phyloP scores from a whole-genome alignment of 2,113 vertebrate species.

The Orientallactaga bullata region DNA sequence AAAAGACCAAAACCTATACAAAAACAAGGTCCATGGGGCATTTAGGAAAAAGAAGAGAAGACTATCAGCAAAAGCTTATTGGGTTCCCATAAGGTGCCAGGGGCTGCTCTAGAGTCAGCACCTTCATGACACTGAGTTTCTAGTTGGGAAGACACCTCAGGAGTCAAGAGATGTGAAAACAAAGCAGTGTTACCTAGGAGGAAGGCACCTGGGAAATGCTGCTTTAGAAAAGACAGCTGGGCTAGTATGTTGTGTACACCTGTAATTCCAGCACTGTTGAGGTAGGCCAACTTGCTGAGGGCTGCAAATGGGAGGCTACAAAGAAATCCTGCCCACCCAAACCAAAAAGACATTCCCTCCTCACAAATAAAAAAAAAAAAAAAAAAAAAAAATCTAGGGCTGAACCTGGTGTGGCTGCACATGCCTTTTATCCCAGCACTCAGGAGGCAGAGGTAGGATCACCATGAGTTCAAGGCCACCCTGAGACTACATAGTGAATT shows the following conservation, averaged over 20 bases:
- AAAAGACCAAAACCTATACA: too few species aligned
- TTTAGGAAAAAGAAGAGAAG: neutral
- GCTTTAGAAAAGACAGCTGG: neutral
- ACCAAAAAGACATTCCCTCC: too few species aligned
- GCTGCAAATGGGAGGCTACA: too few species aligned
- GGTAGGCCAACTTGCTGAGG: too few species aligned
- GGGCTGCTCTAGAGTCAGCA: constrained; percentile 5
- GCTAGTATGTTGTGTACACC: neutral
- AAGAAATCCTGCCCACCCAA: too few species aligned
- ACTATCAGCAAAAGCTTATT: constrained; percentile 9
- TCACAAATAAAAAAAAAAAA: too few species aligned
- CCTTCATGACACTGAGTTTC: too few species aligned
- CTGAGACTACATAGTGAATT: too few species aligned
- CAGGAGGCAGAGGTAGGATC: neutral
- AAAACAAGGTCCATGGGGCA: too few species aligned
- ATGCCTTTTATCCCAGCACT: neutral
- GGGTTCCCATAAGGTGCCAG: neutral
- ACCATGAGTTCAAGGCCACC: too few species aligned
- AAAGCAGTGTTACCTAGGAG: neutral
- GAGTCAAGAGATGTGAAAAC: neutral
- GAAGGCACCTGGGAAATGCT: neutral
- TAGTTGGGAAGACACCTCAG: neutral
- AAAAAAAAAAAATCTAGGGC: too few species aligned
- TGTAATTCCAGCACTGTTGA: neutral
- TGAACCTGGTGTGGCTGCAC: too few species aligned